Evolutionary conservation across 1,140 invertebrate species (phyloP).

Genomic region (Pachypeltis micranthus): DNA sequence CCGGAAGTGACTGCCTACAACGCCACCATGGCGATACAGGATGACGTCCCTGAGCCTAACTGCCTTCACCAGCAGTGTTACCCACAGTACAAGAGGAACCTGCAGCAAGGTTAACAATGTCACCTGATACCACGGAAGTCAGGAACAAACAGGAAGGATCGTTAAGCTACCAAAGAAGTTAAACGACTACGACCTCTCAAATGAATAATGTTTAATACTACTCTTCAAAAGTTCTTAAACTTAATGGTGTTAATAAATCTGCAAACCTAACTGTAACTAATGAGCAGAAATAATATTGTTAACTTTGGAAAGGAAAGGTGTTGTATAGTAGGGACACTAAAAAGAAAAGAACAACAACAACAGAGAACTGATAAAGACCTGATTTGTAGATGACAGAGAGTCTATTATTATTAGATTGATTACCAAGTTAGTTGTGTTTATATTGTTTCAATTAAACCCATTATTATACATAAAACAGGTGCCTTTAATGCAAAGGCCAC

Average conservation of each 20-base stretch:
- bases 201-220: neutral
- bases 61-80: neutral
- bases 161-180: too few species aligned
- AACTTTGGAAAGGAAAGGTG: neutral
- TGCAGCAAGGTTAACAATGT: too few species aligned
- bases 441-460: neutral
- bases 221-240: neutral
- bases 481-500: too few species aligned
- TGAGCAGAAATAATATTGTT: neutral
- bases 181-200: too few species aligned
- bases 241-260: neutral
- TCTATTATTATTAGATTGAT: neutral
- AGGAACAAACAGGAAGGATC: too few species aligned
- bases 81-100: too few species aligned
- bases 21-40: neutral
- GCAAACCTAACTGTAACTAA: neutral
- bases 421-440: neutral
- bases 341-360: neutral
- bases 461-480: neutral
- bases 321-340: neutral
- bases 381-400: neutral
- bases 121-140: too few species aligned
- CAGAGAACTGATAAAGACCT: neutral
- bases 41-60: neutral
- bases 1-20: neutral